phyloP scores from a whole-genome alignment of 2,113 vertebrate genomes.

The Lamprotornis superbus region DNA sequence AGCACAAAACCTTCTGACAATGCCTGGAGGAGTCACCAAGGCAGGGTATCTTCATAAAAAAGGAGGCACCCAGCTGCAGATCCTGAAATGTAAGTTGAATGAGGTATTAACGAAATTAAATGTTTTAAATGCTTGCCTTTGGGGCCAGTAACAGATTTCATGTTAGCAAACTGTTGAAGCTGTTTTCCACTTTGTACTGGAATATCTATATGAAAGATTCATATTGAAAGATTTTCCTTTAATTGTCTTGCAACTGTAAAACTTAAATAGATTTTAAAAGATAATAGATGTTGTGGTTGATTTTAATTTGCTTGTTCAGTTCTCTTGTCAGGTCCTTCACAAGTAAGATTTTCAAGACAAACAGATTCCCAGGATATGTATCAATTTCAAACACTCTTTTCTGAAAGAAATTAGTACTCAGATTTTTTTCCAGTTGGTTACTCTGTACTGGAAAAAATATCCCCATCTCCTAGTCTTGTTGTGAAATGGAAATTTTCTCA shows the following conservation, averaged over 20 bases:
- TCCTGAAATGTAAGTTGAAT: slow-evolving; percentile 88
- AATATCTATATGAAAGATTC: background rate
- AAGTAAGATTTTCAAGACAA: background rate
- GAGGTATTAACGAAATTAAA: background rate
- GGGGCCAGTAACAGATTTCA: background rate
- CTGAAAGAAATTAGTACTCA: background rate
- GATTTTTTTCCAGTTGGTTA: background rate
- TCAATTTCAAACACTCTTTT: background rate
- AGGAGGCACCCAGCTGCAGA: slow-evolving; percentile 94
- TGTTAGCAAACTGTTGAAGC: background rate
- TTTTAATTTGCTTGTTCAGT: background rate
- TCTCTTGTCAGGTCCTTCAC: background rate
- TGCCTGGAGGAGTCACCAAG: slow-evolving; percentile 91
- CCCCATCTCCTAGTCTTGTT: background rate
- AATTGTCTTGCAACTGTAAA: background rate
- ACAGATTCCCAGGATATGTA: background rate
- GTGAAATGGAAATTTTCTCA: slow-evolving; percentile 24
- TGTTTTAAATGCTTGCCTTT: background rate
- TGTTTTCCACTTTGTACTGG: background rate
- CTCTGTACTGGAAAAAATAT: slow-evolving; percentile 28
- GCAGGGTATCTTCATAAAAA: slow-evolving; percentile 97
- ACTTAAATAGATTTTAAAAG: background rate
- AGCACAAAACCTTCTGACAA: slow-evolving; percentile 95
- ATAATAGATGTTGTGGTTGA: background rate
- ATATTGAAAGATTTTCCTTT: background rate